phyloP scores from a whole-genome alignment of 2,888 invertebrate genomes.

The Tiliacea citrago region DNA sequence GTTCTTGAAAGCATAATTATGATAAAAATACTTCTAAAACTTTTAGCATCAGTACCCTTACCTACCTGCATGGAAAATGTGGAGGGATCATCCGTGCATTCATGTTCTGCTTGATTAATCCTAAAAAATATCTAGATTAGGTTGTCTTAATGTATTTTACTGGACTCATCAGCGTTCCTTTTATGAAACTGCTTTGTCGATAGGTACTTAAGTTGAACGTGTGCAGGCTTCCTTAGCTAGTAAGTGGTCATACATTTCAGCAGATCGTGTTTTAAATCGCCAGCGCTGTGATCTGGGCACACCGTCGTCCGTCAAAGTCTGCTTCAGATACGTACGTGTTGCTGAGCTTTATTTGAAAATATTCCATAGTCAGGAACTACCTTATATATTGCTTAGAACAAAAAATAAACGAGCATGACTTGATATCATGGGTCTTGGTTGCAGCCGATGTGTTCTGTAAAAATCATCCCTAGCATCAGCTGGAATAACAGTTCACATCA shows the following conservation, averaged over 20 bases:
- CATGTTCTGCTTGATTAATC: background rate
- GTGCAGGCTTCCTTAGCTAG: conserved; percentile 50
- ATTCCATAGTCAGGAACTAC: background rate
- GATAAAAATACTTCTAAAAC: background rate
- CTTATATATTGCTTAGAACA: background rate
- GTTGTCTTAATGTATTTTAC: too few species aligned
- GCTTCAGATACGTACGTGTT: conserved; percentile 55
- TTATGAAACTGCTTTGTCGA: background rate
- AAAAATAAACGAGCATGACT: background rate
- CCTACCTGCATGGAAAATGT: background rate
- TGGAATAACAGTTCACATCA: too few species aligned
- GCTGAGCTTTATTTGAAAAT: conserved; percentile 23
- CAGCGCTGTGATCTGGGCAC: conserved; percentile 59
- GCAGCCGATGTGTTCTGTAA: too few species aligned
- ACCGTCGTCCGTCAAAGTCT: conserved; percentile 57
- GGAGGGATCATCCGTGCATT: background rate
- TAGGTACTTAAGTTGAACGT: background rate
- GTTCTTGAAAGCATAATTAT: background rate
- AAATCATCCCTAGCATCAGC: too few species aligned
- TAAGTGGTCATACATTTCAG: conserved; percentile 63
- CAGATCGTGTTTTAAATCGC: conserved; percentile 66
- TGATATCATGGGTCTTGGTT: background rate
- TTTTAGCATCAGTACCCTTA: background rate
- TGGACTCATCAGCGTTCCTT: background rate
- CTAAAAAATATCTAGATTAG: background rate